Percentiles rank a stretch among this genome's conserved stretches.
These are phyloP conservation scores for Molossus alvarezi DNA, from an alignment of 2,797 vertebrate species.

Conservation along the genomic window DNA sequence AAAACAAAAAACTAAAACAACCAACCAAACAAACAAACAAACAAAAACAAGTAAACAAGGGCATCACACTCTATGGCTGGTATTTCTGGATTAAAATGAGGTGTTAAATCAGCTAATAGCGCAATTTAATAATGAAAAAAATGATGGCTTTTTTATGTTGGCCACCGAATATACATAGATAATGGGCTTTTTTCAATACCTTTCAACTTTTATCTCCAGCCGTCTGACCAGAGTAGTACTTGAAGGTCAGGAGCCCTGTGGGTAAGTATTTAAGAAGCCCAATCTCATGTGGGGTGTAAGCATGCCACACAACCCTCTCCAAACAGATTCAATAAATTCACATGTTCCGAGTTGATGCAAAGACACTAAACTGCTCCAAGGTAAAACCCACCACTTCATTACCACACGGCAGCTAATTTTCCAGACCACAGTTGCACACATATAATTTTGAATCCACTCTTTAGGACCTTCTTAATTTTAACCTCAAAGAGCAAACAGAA, in stretches of 20 bases:
- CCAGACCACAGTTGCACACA: not conserved
- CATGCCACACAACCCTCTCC: not conserved
- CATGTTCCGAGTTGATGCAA: not conserved
- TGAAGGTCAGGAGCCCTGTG: constrained; percentile 20
- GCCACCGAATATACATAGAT: not conserved
- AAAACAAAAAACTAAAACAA: not conserved
- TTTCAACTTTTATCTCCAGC: not conserved
- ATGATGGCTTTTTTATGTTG: not conserved
- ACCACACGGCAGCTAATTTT: not conserved
- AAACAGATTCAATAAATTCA: not conserved
- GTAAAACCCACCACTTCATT: not conserved
- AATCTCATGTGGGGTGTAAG: not conserved
- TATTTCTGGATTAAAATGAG: not conserved
- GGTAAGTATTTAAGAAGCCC: not conserved
- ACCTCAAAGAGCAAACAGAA: constrained; percentile 14
- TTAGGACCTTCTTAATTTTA: not conserved
- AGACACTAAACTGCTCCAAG: not conserved
- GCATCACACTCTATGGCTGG: not conserved
- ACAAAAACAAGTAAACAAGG: not conserved
- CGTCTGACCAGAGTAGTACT: not conserved
- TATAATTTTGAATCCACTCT: not conserved
- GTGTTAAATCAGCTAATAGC: not conserved
- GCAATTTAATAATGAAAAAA: not conserved
- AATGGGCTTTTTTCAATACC: not conserved
- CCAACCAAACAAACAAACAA: not conserved